A percentile compares a stretch with the other conserved stretches of the same genome.
Evolutionary conservation across 2,113 vertebrate genomes (phyloP).

Genomic region (Dendropsophus ebraccatus): DNA sequence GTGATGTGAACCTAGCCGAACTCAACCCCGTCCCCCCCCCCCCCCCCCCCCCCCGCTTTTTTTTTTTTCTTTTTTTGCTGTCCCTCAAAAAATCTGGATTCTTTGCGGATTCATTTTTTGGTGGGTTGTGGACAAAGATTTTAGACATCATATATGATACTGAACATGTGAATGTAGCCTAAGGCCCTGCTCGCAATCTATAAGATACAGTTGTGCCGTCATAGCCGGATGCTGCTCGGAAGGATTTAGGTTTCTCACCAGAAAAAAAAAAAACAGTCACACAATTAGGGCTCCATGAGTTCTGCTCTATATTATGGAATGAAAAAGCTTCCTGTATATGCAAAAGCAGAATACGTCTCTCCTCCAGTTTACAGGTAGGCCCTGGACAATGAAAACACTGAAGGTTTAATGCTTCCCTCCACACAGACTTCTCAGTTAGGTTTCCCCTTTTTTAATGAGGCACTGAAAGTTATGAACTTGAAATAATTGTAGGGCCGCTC

Average conservation of each 20-base stretch:
- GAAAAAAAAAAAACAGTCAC: neutral
- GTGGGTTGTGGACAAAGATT: too few relatives aligned
- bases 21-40: too few relatives aligned
- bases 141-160: too few relatives aligned
- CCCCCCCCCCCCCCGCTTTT: too few relatives aligned
- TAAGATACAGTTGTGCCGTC: too few relatives aligned
- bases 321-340: neutral
- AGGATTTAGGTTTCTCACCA: neutral
- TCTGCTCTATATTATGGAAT: neutral
- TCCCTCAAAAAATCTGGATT: too few relatives aligned
- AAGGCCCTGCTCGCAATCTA: too few relatives aligned
- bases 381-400: constrained; percentile 49
- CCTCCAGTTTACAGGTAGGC: constrained; percentile 41
- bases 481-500: constrained; percentile 48
- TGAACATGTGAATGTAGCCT: too few relatives aligned
- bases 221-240: neutral
- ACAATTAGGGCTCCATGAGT: neutral
- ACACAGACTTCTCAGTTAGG: constrained; percentile 27
- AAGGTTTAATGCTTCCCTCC: constrained; percentile 57
- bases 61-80: too few relatives aligned
- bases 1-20: too few relatives aligned
- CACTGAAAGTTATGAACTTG: constrained; percentile 55
- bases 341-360: neutral
- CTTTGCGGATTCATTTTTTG: too few relatives aligned
- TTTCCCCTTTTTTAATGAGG: constrained; percentile 51